Evolutionary conservation across 2,113 vertebrate species (phyloP).

Genomic region (Boulengerochromis microlepis): DNA sequence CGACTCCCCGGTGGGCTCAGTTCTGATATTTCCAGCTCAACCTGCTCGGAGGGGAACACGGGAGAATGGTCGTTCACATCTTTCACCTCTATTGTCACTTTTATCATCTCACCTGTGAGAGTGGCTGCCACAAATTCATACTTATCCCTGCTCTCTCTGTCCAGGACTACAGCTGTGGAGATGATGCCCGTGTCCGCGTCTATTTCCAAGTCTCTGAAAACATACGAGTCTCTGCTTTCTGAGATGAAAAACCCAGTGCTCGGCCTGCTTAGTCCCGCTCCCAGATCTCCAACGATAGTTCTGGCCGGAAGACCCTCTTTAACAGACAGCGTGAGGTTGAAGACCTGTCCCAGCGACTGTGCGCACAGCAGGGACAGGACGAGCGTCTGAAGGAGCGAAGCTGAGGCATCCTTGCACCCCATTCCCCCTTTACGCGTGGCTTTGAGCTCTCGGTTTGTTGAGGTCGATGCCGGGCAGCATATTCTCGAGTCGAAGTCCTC

Average conservation of each 20-base stretch:
- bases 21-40: conserved; percentile 80
- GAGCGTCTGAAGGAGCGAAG: conserved; percentile 4
- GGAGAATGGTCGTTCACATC: conserved; percentile 89
- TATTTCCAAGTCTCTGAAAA: conserved; percentile 85
- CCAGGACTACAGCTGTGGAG: conserved; percentile 79
- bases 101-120: conserved; percentile 79
- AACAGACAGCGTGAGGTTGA: conserved; percentile 78
- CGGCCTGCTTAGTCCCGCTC: conserved; percentile 68
- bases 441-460: background rate
- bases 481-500: background rate
- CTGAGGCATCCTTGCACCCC: background rate
- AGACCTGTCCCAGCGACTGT: conserved; percentile 70
- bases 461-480: background rate
- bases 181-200: conserved; percentile 84
- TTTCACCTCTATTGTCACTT: conserved; percentile 77
- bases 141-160: conserved; percentile 78
- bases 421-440: conserved; percentile 4
- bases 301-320: conserved; percentile 81
- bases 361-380: conserved; percentile 32
- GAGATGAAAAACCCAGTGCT: conserved; percentile 84
- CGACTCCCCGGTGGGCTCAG: conserved; percentile 75
- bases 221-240: conserved; percentile 81
- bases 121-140: conserved; percentile 89
- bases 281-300: conserved; percentile 83
- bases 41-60: conserved; percentile 64